A percentile compares a stretch with the other conserved stretches of the same genome.
phyloP scores from a whole-genome alignment of 2,888 invertebrate genomes.

The Clistopyga incitator region DNA sequence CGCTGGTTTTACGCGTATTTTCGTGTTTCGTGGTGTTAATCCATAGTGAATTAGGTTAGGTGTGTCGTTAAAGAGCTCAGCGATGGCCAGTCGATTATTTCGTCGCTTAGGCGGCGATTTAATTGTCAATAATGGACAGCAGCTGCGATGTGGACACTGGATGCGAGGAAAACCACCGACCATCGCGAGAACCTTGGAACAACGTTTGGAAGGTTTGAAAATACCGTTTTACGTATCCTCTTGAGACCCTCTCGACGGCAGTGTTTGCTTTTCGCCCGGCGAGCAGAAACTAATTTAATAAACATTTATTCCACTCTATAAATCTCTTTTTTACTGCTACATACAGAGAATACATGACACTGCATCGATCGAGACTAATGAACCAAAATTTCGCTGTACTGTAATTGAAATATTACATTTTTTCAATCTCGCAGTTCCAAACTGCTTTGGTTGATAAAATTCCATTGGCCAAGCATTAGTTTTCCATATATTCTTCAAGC shows the following conservation, averaged over 20 bases:
- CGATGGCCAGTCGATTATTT: conserved; percentile 70
- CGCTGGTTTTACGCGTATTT: background rate
- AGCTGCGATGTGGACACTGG: conserved; percentile 85
- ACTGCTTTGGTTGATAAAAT: too few relatives aligned
- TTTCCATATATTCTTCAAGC: too few relatives aligned
- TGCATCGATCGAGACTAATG: background rate
- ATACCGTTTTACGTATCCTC: background rate
- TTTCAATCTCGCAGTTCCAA: too few relatives aligned
- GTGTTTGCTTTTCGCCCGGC: background rate
- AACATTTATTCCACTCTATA: background rate
- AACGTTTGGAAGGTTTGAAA: conserved; percentile 88
- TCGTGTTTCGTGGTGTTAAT: background rate
- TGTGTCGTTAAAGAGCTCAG: conserved; percentile 2
- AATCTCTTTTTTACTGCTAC: background rate
- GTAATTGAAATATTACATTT: background rate
- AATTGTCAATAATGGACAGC: conserved; percentile 62
- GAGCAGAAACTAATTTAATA: background rate
- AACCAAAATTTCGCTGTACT: background rate
- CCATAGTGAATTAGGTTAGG: conserved; percentile 6
- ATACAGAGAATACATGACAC: conserved; percentile 2
- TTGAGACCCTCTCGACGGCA: background rate
- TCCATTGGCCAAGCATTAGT: too few relatives aligned
- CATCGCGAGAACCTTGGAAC: conserved; percentile 88
- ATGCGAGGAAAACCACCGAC: conserved; percentile 89
- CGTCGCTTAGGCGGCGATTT: conserved; percentile 66